Evolutionary conservation across 2,888 invertebrate genomes (phyloP), one percentile per base, ranked within the genome.

Genomic region (Rhodophaea formosa): DNA sequence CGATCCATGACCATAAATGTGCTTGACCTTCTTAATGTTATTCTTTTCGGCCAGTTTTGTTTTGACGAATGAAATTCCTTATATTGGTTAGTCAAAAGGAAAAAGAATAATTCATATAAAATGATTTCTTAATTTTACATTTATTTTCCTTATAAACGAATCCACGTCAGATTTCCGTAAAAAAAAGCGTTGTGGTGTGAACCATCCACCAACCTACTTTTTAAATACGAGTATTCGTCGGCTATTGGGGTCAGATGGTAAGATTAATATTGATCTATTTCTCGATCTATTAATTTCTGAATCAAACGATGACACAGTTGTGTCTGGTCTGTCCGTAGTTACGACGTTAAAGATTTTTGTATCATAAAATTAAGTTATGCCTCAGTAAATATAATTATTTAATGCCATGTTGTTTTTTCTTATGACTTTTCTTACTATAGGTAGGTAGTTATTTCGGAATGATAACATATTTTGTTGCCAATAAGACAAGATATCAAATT

Each of bases 231-330:
- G 30, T 46, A n/a, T 23, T 23, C 23, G 5, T 23, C 23, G 23
- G 15, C 59, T 60, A 69, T 64, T 49, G 49, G 58, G 64, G 66
- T 60, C 64, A 58, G 46, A 54, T 56, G 30, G 7, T 29, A 53
- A 57, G 57, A 62, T 63, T 62, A 59, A 63, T 66, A 60, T 63
- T 56, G 63, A 63, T 59, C 59, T 59, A 62, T 59, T 62, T 55
- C 17, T 55, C 17, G 35, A 46, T 55, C 30, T 32, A 55, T 53
- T 52, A 52, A 52, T 52, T 64, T 56, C 46, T 47, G 59, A 59
- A 58, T 47, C 30, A 10, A 35, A 17, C 43, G 35, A 56, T 57
- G 62, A 59, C 61, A 61, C 58, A 56, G 58, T 53, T 56, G 59
- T 53, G 61, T 59, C 59, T 14, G 47, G 23, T 23, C 12, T 7